Evolutionary conservation across 2,888 invertebrate genomes (phyloP), one percentile per base, ranked within the genome.

Genomic region (Eulithis testata): DNA sequence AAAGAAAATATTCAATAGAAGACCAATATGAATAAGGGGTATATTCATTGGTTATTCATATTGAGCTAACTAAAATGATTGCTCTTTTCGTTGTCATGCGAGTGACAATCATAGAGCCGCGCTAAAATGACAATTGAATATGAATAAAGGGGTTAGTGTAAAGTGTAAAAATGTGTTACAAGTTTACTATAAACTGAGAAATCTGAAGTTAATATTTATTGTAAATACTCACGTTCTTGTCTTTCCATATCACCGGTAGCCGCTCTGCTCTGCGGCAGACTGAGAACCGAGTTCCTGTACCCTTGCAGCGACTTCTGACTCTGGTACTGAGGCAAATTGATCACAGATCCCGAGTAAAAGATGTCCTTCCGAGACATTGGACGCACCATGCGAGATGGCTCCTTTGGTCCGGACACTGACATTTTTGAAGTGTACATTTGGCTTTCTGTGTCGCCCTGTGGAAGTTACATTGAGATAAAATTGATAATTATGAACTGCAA

Each of bases 361-460:
- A 99, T 99, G 89, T 99, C 99, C 83, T 98, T 98, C 60, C 98
- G 95, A 7, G 98, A 98, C 90, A 99, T 90, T 3, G 99, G 99
- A 14, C 98, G 95, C 12, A 97, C 96, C 94, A 97, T 97, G 72
- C 95, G 93, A 0, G 94, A 86, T 0, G 87, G 83, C 63, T 90
- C 91, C 31, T 71, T 77, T 0, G 83, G 76, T 0, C 84, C 88
- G 0, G 96, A 88, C 0, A 95, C 88, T 0, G 95, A 96, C 65
- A 95, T 81, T 82, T 96, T 96, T 0, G 96, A 96, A 66, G 95
- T 95, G 73, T 94, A 96, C 83, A 92, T 89, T 66, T 96, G 94
- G 83, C 96, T 96, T 81, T 96, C 96, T 11, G 93, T 87, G 77
- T 96, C 96, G 40, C 89, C 91, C 92, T 93, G 84, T 2, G 70